Base-by-base conservation (phyloP, 2,888 invertebrate genomes). In the Apotomis capreana region DNA sequence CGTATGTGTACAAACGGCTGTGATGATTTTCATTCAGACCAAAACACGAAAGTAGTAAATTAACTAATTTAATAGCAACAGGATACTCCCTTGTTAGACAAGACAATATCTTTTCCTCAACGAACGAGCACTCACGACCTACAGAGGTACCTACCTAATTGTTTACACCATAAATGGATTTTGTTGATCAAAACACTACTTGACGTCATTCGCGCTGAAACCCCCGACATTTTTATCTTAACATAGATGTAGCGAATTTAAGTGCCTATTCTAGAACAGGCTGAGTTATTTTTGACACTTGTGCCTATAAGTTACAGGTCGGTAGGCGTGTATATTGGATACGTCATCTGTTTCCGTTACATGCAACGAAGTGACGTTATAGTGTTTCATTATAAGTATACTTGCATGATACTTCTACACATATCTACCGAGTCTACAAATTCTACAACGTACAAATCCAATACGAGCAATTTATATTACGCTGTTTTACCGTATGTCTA, bases 171-270 rank as follows among this genome's bases (percentile, higher is more conserved):
- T 80, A 82, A 80, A 83, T 84, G 82, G 80, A 80, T 83, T 79
- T 83, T 81, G 80, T 78, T 80, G 84, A 80, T 83, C 82, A 81
- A 85, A 90, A 87, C 86, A 86, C 74, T 78, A 78, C 78, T 83
- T 89, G 89, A 89, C 89, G 89, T 90, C 89, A 89, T 75, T 68
- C 74, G 52, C 78, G 79, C 78, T 76, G 77, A 83, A 85, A 78
- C 80, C 49, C 77, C 71, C 62, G 67, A 52, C 57, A 65, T 65
- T 55, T 59, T 64, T 64, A 55, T 64, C 54, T 63, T 51, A 54
- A 64, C 58, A 63, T 68, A 72, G 68, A 64, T 51, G 46, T 36
- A 55, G 36, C 57, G 44, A 68, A 65, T 68, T 64, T 64, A 61
- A n/a, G 15, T 15, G 15, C 15, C 63, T 46, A 61, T 71, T 60